These are phyloP conservation scores for Microchrysa polita DNA, from an alignment of 2,888 invertebrate species.

Conservation along the genomic window DNA sequence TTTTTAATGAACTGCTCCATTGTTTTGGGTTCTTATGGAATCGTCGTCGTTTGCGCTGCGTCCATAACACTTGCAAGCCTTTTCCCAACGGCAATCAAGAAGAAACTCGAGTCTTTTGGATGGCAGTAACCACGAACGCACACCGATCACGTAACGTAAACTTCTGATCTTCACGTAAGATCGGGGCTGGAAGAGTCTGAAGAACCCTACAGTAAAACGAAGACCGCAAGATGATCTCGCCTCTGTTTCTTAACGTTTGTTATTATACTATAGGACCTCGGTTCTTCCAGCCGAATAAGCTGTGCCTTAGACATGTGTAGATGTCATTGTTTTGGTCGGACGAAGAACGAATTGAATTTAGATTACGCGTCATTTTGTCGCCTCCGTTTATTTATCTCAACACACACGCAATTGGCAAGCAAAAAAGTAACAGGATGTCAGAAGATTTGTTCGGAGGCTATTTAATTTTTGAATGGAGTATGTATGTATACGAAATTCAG, in stretches of 20 bases:
- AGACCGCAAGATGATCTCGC: constrained; percentile 16
- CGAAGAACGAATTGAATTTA: constrained; percentile 55
- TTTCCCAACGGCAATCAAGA: neutral
- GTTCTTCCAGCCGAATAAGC: neutral
- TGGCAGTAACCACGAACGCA: no score
- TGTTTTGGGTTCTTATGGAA: constrained; percentile 16
- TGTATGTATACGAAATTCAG: no score
- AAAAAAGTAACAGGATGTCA: no score
- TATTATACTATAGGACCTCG: neutral
- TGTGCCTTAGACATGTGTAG: constrained; percentile 33
- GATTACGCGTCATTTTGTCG: constrained; percentile 56
- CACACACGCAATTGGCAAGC: no score
- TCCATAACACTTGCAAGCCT: neutral
- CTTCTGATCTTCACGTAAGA: constrained; percentile 21
- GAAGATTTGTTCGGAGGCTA: no score
- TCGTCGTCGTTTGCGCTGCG: neutral
- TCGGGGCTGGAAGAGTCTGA: neutral
- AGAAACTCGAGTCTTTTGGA: neutral
- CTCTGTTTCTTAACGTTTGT: neutral
- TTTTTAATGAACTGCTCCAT: constrained; percentile 44
- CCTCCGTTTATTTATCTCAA: constrained; percentile 53
- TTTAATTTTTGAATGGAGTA: no score
- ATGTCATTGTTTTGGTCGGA: constrained; percentile 35
- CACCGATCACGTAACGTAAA: neutral
- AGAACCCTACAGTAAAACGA: no score